These are phyloP conservation scores for Athalia circularis DNA, from an alignment of 2,888 invertebrate species.

Conservation along the genomic window DNA sequence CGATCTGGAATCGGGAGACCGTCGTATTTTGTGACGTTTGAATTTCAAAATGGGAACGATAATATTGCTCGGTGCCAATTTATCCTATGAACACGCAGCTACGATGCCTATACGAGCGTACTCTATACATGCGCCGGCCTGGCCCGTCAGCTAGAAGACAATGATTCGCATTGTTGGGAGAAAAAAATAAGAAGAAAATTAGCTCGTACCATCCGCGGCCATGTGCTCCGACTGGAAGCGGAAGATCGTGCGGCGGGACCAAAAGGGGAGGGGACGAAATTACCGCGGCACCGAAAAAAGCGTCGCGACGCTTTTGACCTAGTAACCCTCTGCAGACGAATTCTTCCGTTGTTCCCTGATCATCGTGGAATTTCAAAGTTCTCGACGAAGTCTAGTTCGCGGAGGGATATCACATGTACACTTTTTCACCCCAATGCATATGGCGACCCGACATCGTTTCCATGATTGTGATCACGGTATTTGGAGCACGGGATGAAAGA, in stretches of 20 bases:
- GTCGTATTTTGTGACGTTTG: neutral
- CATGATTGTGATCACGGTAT: neutral
- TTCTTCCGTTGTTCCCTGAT: neutral
- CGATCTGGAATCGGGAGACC: constrained; percentile 34
- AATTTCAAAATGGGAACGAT: constrained; percentile 39
- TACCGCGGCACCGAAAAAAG: too few species aligned
- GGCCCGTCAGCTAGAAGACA: too few species aligned
- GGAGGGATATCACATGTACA: neutral
- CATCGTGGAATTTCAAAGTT: neutral
- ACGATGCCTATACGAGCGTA: too few species aligned
- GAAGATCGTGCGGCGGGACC: too few species aligned
- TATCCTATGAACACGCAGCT: neutral
- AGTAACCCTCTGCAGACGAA: constrained; percentile 24
- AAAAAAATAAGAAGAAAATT: too few species aligned
- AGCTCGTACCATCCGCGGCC: too few species aligned
- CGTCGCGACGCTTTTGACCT: constrained; percentile 9
- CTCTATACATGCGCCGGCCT: too few species aligned
- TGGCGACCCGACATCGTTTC: neutral
- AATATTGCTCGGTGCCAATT: constrained; percentile 36
- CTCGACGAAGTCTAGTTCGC: too few species aligned
- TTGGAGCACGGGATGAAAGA: neutral
- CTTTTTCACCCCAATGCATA: neutral
- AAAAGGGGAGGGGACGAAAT: too few species aligned
- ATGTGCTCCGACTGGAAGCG: too few species aligned
- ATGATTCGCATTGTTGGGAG: too few species aligned